These are phyloP conservation scores for Probosciger aterrimus DNA, from an alignment of 2,113 vertebrate genomes.

Conservation along the genomic window DNA sequence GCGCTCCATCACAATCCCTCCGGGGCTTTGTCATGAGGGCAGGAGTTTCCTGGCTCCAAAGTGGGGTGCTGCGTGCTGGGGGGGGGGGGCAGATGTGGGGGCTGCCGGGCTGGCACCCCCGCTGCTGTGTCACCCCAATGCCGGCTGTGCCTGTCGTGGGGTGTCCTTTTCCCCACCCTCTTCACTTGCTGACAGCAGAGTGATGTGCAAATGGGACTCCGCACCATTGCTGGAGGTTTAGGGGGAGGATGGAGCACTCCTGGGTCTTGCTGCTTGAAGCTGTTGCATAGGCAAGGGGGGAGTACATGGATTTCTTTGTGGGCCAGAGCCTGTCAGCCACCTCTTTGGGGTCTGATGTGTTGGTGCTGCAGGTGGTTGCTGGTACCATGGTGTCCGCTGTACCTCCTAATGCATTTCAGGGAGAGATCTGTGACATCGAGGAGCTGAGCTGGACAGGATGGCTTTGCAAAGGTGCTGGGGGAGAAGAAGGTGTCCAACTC, in stretches of 20 bases:
- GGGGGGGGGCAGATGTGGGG: background rate
- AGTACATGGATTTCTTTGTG: background rate
- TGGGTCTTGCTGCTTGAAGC: background rate
- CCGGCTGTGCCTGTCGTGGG: background rate
- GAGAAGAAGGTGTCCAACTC: background rate
- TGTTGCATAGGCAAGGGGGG: background rate
- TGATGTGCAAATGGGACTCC: fast-evolving
- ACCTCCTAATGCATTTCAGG: background rate
- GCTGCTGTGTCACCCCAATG: fast-evolving
- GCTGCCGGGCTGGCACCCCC: background rate
- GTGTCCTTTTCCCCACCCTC: background rate
- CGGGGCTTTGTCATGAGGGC: background rate
- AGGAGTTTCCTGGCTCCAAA: background rate
- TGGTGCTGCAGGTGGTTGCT: background rate
- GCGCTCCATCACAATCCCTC: fast-evolving
- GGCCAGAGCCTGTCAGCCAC: background rate
- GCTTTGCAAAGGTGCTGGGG: background rate
- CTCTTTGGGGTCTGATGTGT: background rate
- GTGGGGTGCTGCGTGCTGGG: background rate
- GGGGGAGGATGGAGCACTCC: background rate
- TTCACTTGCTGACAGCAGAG: fast-evolving
- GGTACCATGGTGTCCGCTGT: background rate
- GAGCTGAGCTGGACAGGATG: background rate
- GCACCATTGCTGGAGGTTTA: background rate
- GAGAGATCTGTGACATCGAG: background rate